Base-by-base conservation (phyloP, 2,888 invertebrate species). In the Drosophila putrida region DNA sequence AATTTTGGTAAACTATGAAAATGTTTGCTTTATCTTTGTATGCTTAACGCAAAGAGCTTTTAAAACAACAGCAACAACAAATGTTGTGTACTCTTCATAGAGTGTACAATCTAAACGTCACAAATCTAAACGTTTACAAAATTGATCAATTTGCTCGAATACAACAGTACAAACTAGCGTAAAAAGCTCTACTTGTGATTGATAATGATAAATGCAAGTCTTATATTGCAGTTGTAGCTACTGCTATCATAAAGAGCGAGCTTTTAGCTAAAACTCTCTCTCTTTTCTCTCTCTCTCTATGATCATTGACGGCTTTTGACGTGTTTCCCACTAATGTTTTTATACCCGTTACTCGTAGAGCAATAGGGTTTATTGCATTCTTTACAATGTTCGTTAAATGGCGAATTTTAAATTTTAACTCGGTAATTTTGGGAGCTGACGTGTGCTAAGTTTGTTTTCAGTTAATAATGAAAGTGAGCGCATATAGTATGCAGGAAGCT, bases 261-360 rank as follows among this genome's bases (percentile, higher is more conserved):
- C 57, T 57, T 57, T 36, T 36, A 57, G 55, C 55, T 57, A 28
- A 0, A 27, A 28, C 33, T 4, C 54, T 11, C n/a, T 13, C 33
- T 43, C n/a, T 9, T 11, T 3, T 15, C 11, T 11, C 15, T 10
- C 27, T 28, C 38, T 53, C 28, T 39, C 28, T n/a, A 20, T 33
- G 31, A 39, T 33, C 8, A 8, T 20, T 25, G 41, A 13, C 35
- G 13, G 25, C 3, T 20, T 20, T 20, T 20, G 20, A 25, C 38
- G 41, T 11, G 41, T 51, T 60, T 44, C 58, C 38, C 47, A 47
- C 28, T 15, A 6, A 4, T 50, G 50, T 69, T 74, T 62, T 72
- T 66, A 8, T 31, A 20, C 20, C 20, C 20, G 20, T 20, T 20
- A 1, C 20, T 20, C 20, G 20, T 3, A 20, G 2, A 20, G 2